Evolutionary conservation across 2,888 invertebrate genomes (phyloP), one percentile per base, ranked within the genome.

Genomic region (Torymus texanus): DNA sequence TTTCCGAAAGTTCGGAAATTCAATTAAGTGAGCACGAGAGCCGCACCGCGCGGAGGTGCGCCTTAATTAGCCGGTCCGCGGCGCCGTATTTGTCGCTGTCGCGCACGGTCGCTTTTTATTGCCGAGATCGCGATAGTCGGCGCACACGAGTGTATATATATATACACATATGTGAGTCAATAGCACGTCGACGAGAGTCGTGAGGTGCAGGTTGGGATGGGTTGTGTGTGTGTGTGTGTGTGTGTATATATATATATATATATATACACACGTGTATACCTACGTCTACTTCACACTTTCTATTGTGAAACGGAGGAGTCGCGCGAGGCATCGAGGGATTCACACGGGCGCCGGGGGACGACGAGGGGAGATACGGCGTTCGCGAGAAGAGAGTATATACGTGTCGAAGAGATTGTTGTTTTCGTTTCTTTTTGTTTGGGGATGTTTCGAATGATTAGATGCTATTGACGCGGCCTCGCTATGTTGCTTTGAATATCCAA

Each of bases 1-100:
- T 75, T 67, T 75, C 61, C 65, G 53, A 68, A 74, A 68, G 56
- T 78, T 68, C 29, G 68, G 73, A 68, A 74, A 78, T 78, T 78
- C 78, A 74, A 78, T 78, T 74, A 74, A 62, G 53, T 8, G 41
- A 51, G n/a, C 41, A 21, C 21, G 21, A 24, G 29, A 29, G 29
- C 29, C 29, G 21, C 21, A 21, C 29, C 29, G 29, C 29, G 29
- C 29, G 21, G 61, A 78, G 78, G 72, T 55, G 78, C 50, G 62
- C 68, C 56, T 74, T 78, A 78, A 78, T 78, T 78, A 68, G 78
- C 12, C 14, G 62, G 5, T 11, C 61, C 29, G 29, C 16, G 53
- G 12, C 65, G 21, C 63, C 29, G n/a, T 66, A 66, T 73, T 78
- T 78, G 59, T 67, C 73, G 66, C 3, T 16, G 59, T 11, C 29